phyloP scores from a whole-genome alignment of 2,888 invertebrate species.

The Chaitophorus viminalis region DNA sequence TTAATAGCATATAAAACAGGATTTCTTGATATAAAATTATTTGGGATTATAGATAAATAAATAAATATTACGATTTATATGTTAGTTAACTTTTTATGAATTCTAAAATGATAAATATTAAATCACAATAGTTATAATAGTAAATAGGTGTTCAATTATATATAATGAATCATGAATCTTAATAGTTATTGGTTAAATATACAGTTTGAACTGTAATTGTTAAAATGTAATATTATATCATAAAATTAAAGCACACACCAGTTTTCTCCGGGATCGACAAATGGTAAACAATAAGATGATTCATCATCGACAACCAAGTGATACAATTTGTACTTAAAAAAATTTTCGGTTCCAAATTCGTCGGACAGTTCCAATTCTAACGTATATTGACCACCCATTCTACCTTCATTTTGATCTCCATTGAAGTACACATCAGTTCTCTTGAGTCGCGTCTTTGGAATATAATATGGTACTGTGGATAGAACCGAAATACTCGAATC shows the following conservation, averaged over 20 bases:
- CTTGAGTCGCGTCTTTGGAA: background rate
- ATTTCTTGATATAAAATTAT: too few relatives aligned
- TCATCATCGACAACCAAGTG: slow-evolving; percentile 49
- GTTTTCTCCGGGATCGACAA: background rate
- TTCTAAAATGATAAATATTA: too few relatives aligned
- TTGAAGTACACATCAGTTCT: slow-evolving; percentile 13
- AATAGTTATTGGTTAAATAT: too few relatives aligned
- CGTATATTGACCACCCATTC: slow-evolving; percentile 13
- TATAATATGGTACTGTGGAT: background rate
- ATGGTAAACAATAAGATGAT: slow-evolving; percentile 42
- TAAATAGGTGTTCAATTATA: too few relatives aligned
- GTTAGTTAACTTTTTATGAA: too few relatives aligned
- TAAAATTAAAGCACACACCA: slow-evolving; percentile 9
- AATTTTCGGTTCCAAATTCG: background rate
- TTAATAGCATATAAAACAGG: too few relatives aligned
- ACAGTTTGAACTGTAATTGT: too few relatives aligned
- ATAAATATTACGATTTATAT: too few relatives aligned
- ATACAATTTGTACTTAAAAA: background rate
- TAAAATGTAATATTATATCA: too few relatives aligned
- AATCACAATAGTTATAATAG: too few relatives aligned
- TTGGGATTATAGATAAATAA: too few relatives aligned
- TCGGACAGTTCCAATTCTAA: background rate
- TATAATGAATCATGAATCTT: too few relatives aligned
- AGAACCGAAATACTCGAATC: background rate
- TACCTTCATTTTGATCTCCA: background rate